phyloP scores from a whole-genome alignment of 2,113 vertebrate species.

The Spea multiplicata region DNA sequence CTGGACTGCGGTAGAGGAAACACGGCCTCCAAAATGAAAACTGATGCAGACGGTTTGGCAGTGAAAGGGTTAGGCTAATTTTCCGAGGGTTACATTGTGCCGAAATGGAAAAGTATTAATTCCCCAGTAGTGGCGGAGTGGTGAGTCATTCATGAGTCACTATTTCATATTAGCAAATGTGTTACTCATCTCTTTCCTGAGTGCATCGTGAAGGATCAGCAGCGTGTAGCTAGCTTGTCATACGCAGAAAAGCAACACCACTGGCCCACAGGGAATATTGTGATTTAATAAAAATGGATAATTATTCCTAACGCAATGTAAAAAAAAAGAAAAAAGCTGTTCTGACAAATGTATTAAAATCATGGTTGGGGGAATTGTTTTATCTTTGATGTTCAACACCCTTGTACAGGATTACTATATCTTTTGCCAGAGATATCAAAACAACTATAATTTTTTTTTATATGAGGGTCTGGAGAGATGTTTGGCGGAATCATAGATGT shows the following conservation, averaged over 20 bases:
- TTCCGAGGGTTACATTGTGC: slow-evolving; percentile 6
- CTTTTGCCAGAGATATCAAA: not conserved
- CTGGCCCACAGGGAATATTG: not conserved
- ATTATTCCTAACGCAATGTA: slow-evolving; percentile 4
- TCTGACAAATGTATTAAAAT: not conserved
- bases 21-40: too few species aligned
- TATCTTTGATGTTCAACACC: not conserved
- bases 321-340: not conserved
- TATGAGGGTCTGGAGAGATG: not conserved
- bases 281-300: not conserved
- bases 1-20: too few species aligned
- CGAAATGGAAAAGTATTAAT: slow-evolving; percentile 14
- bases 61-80: slow-evolving; percentile 9
- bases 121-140: not conserved
- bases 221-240: not conserved
- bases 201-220: not conserved
- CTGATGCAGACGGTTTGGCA: not conserved
- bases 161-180: not conserved
- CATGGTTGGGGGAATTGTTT: not conserved
- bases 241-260: slow-evolving; percentile 8
- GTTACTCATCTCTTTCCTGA: slow-evolving; percentile 31
- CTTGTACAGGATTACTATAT: not conserved
- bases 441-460: not conserved
- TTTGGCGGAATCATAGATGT: not conserved
- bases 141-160: slow-evolving; percentile 40